phyloP scores from a whole-genome alignment of 2,888 invertebrate genomes.

The Carcina quercana region DNA sequence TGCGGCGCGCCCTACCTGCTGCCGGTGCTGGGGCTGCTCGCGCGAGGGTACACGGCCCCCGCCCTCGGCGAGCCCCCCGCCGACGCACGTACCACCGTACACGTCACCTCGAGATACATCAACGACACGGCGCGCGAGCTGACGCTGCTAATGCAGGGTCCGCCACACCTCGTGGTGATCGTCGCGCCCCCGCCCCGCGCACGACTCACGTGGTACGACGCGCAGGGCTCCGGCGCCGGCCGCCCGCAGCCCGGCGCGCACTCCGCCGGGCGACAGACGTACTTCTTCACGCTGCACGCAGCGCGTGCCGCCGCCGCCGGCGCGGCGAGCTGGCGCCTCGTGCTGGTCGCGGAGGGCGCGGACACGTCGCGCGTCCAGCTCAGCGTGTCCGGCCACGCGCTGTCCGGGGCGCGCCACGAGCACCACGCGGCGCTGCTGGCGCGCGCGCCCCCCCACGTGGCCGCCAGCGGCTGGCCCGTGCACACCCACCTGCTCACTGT shows the following conservation, averaged over 20 bases:
- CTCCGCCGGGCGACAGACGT: conserved; percentile 17
- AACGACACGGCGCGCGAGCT: conserved; percentile 7
- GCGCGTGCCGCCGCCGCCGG: conserved; percentile 95
- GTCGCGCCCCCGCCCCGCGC: conserved; percentile 74
- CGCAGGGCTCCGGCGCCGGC: conserved; percentile 66
- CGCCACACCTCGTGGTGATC: conserved; percentile 56
- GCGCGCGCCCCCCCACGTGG: conserved; percentile 1
- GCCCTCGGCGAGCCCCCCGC: conserved; percentile 65
- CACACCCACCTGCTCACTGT: neutral
- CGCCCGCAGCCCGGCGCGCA: conserved; percentile 49
- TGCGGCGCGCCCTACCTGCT: conserved; percentile 88
- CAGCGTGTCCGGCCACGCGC: neutral
- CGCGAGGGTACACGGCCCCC: conserved; percentile 77
- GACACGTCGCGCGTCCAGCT: conserved; percentile 87
- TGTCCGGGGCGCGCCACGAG: neutral
- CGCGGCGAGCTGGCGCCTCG: conserved; percentile 95
- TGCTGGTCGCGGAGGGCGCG: conserved; percentile 95
- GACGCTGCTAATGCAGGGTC: conserved; percentile 12
- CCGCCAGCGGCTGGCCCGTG: neutral
- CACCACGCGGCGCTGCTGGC: no score
- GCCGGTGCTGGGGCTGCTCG: conserved; percentile 80
- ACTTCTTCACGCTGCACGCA: conserved; percentile 38
- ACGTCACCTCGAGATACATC: neutral
- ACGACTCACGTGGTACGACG: conserved; percentile 66
- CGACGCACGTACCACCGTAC: conserved; percentile 15